Evolutionary conservation across 2,113 vertebrate species (phyloP), one percentile per base, ranked within the genome.

Genomic region (Malurus cyaneus): DNA sequence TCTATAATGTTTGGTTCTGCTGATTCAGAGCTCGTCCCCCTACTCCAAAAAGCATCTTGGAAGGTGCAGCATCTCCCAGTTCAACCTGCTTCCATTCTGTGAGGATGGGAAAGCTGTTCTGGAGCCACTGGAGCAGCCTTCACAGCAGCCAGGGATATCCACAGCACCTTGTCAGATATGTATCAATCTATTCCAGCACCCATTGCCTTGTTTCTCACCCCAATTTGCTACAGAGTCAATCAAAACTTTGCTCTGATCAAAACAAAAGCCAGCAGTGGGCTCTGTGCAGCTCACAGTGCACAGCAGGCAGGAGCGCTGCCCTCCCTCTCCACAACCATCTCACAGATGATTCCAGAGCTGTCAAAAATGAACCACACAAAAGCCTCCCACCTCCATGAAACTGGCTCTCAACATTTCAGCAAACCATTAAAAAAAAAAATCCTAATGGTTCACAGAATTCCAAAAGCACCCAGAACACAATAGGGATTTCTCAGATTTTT

Each of bases 151-250:
- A 50, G 31, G 16, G 44, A 39, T 21, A 31, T 4, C 31, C 52
- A 9, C 0, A 42, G 49, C 26, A 4, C 28, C 50, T n/a, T 11
- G 5, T 6, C 23, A 69, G 8, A 39, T 2, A 5, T 2, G 1
- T 5, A 42, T 6, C 44, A 8, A 18, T 5, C 8, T 4, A 29
- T 28, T 67, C 8, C 74, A 57, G 78, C 64, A 50, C 18, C 13
- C 11, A 18, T 16, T 1, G 7, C 12, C 15, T 19, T 11, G 26
- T 31, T 39, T 36, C 74, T 36, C 57, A 50, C 25, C 69, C 78
- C 4, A 3, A 2, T 23, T 20, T 57, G 47, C 83, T 39, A 29
- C 2, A 34, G 17, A 83, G 65, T 12, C 1, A 1, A 86, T 21
- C 0, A 2, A 76, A 65, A 81, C 47, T 28, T 39, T 2, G 2